These are phyloP conservation scores for Micrastur ruficollis DNA, from an alignment of 2,797 vertebrate species.

Conservation along the genomic window DNA sequence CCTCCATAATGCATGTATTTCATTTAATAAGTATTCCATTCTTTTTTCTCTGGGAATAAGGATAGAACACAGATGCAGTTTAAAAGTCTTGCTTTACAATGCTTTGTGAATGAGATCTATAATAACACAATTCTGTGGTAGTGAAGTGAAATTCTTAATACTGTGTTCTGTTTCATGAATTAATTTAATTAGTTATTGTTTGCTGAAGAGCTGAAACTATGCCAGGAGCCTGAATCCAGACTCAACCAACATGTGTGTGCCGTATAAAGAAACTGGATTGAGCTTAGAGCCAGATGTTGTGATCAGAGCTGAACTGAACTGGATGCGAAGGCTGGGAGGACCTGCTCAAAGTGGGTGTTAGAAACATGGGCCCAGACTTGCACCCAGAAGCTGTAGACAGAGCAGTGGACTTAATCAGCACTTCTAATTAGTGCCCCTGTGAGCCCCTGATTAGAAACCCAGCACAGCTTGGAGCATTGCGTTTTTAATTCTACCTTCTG, in stretches of 20 bases:
- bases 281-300: not conserved
- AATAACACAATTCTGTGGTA: not conserved
- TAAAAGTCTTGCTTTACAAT: not conserved
- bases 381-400: not conserved
- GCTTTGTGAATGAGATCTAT: not conserved
- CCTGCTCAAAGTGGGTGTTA: not conserved
- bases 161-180: not conserved
- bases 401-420: not conserved
- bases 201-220: not conserved
- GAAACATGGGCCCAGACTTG: not conserved
- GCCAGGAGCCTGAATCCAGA: not conserved
- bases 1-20: not conserved
- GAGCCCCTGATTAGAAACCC: not conserved
- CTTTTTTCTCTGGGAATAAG: not conserved
- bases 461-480: not conserved
- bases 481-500: not conserved
- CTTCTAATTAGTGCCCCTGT: not conserved
- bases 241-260: not conserved
- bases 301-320: not conserved
- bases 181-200: constrained; percentile 11
- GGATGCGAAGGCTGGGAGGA: not conserved
- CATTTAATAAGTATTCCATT: not conserved
- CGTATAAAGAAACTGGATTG: not conserved
- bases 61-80: not conserved
- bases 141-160: not conserved